These are phyloP conservation scores for Hetaerina titia DNA, from an alignment of 2,888 invertebrate genomes.

Conservation along the genomic window DNA sequence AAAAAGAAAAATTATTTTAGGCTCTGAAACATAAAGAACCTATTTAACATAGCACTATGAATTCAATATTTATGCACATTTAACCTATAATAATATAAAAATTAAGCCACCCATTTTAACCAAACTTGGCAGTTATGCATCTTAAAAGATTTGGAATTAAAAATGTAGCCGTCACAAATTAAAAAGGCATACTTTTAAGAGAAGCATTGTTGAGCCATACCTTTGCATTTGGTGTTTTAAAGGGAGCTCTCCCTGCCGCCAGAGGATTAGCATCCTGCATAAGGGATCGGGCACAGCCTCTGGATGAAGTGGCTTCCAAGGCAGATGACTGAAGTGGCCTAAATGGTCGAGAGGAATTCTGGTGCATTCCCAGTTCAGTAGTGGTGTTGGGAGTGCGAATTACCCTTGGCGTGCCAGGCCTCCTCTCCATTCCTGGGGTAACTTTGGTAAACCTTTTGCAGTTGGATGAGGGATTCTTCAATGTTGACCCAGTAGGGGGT, in stretches of 20 bases:
- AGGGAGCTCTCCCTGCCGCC: not conserved
- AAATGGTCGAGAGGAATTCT: not conserved
- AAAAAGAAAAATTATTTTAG: no score
- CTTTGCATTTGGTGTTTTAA: conserved; percentile 54
- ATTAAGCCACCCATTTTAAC: no score
- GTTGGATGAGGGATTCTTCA: not conserved
- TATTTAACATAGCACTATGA: no score
- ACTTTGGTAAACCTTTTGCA: not conserved
- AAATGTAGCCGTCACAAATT: no score
- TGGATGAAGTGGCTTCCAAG: not conserved
- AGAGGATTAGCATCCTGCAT: not conserved
- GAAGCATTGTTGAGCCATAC: not conserved
- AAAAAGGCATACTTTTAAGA: no score
- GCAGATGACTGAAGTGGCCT: not conserved
- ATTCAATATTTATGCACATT: no score
- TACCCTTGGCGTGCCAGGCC: not conserved
- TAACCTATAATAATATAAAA: no score
- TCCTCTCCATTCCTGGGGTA: conserved; percentile 13
- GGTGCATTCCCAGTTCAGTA: not conserved
- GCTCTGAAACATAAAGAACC: no score
- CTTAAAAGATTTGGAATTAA: no score
- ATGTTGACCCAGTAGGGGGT: not conserved
- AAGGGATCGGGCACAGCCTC: not conserved
- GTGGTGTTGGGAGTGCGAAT: not conserved
- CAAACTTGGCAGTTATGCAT: no score